Base-by-base conservation (phyloP, 2,797 vertebrate species). In the Geotrypetes seraphini region DNA sequence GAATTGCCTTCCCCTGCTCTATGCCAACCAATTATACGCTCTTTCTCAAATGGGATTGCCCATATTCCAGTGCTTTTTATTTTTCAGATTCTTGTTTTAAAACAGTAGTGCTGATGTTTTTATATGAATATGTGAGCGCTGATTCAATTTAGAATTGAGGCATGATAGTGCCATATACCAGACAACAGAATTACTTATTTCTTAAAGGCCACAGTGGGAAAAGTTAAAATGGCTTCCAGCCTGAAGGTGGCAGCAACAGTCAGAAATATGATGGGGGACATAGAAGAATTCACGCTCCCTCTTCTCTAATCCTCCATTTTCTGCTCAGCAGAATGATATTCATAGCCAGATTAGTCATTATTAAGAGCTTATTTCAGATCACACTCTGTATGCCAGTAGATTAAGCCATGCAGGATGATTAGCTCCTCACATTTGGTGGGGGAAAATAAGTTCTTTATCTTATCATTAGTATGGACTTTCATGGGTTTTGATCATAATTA, bases 291-390 rank as follows among this genome's bases (percentile, higher is more conserved):
- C n/a, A n/a, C n/a, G n/a, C n/a, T n/a, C n/a, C 26, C 28, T 66
- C 25, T 46, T 48, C 43, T 49, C 37, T 73, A 67, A 69, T 69
- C 60, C 55, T 67, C 33, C 23, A 50, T 69, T 75, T 79, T 75
- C 52, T 62, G 39, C 58, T 65, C 39, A 56, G 40, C 43, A 48
- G 39, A 68, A 63, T 61, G 34, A 55, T 59, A 68, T 54, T 62
- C 37, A 46, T 25, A 36, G 56, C 6, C 15, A 52, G 57, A 72
- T 73, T 70, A 66, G 63, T 71, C 48, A 61, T 73, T 79, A 80
- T 77, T 75, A 75, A 75, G 48, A 53, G 67, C 50, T 78, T 72
- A 73, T 63, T 76, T 71, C 52, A 67, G 43, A 54, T 40, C 46
- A 45, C 53, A 60, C 45, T 29, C 50, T 54, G 34, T 49, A 26